These are phyloP conservation scores for Marcusenius ussheri DNA, from an alignment of 2,113 vertebrate genomes.

Conservation along the genomic window DNA sequence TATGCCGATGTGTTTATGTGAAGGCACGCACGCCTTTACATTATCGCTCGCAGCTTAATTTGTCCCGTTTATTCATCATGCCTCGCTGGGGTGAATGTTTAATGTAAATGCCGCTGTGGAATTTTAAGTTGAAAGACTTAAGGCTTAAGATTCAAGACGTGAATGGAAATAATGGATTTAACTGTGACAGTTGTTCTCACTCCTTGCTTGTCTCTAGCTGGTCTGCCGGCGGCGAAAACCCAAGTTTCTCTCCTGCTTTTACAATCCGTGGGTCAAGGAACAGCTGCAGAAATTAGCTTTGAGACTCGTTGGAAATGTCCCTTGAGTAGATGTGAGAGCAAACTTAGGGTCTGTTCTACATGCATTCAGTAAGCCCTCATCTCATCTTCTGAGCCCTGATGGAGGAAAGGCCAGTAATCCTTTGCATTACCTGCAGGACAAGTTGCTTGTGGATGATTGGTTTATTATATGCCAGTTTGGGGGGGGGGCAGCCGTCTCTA, in stretches of 20 bases:
- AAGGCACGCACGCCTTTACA: neutral
- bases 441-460: neutral
- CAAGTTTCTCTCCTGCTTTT: neutral
- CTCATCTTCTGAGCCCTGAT: neutral
- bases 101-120: neutral
- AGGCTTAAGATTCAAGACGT: neutral
- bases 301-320: neutral
- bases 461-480: neutral
- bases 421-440: neutral
- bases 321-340: neutral
- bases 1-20: conserved; percentile 17
- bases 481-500: neutral
- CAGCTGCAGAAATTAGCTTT: neutral
- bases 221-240: neutral
- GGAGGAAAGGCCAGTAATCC: neutral
- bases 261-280: neutral
- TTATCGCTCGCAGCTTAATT: neutral
- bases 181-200: neutral
- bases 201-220: neutral
- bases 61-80: neutral
- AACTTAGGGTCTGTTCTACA: neutral
- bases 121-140: neutral
- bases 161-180: neutral
- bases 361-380: neutral
- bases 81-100: conserved; percentile 3